Evolutionary conservation across 1,140 invertebrate species (phyloP), one percentile per base, ranked within the genome.

Genomic region (Eupeodes corollae): DNA sequence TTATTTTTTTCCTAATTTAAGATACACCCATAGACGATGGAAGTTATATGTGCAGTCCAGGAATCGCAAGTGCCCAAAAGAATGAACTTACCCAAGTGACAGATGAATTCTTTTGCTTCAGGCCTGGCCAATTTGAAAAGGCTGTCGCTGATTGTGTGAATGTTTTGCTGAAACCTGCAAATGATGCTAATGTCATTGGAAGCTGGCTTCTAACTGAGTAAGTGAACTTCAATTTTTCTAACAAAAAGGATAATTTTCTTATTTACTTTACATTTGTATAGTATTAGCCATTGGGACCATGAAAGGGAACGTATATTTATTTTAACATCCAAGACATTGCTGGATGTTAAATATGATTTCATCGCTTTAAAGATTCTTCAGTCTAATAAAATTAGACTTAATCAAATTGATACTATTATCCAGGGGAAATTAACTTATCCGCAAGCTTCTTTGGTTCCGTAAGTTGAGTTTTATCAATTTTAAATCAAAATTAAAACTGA

Each of bases 281-380:
- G 85, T 68, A 88, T 91, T 55, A 88, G 84, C 63, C 71, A 88
- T 46, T 91, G 88, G 88, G 85, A 91, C 61, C 79, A 82, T 59
- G 88, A 91, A 59, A 84, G 85, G 55, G 88, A 91, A 64, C 75
- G 86, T 41, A 71, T 91, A 16, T 70, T 91, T 1, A 56, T 90
- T 5, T 63, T 91, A 19, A 83, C 82, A 12, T 78, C 81, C 19
- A 75, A 78, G 52, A 74, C 79, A 8, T 63, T 91, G 6, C 75
- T 87, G 52, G 75, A 80, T 13, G 75, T 87, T 26, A 88, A 88
- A 57, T 91, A 86, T 69, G 86, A 91, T 66, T 88, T 91, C 58
- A 89, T 90, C 55, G 82, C 83, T 1, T 69, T 86, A 56, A 81
- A 79, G 52, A 71, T 83, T 44, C 61, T 85, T 14, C 80, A 84